phyloP scores from a whole-genome alignment of 2,888 invertebrate species.

The Drosophila basisetae region DNA sequence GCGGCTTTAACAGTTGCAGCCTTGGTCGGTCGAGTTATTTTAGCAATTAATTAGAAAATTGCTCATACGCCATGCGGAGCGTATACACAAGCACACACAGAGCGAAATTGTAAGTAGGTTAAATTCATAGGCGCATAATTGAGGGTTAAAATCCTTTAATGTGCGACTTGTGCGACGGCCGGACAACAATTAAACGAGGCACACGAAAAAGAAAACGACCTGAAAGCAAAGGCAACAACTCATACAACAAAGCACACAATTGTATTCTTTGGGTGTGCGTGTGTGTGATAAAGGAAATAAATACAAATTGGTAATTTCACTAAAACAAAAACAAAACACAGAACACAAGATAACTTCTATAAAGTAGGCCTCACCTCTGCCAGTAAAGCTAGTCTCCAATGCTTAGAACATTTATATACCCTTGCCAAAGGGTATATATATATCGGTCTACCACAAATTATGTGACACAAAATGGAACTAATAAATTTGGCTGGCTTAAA shows the following conservation, averaged over 20 bases:
- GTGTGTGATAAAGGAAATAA: neutral
- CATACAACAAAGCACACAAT: conserved; percentile 19
- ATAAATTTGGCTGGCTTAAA: neutral
- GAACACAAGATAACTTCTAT: neutral
- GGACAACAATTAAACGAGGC: conserved; percentile 22
- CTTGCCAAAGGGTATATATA: neutral
- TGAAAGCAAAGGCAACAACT: conserved; percentile 5
- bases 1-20: conserved; percentile 17
- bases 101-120: conserved; percentile 38
- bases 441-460: neutral
- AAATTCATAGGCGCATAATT: conserved; percentile 47
- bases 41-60: conserved; percentile 42
- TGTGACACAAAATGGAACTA: neutral
- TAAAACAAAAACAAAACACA: neutral
- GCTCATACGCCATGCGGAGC: conserved; percentile 31
- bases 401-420: neutral
- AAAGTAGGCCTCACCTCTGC: conserved; percentile 3
- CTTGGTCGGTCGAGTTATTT: conserved; percentile 37
- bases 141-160: conserved; percentile 15
- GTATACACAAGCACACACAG: neutral
- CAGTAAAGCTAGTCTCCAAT: neutral
- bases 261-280: conserved; percentile 4
- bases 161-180: conserved; percentile 12
- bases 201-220: conserved; percentile 3
- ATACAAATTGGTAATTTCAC: conserved; percentile 22